phyloP scores from a whole-genome alignment of 1,140 invertebrate genomes.

The Drosophila auraria region DNA sequence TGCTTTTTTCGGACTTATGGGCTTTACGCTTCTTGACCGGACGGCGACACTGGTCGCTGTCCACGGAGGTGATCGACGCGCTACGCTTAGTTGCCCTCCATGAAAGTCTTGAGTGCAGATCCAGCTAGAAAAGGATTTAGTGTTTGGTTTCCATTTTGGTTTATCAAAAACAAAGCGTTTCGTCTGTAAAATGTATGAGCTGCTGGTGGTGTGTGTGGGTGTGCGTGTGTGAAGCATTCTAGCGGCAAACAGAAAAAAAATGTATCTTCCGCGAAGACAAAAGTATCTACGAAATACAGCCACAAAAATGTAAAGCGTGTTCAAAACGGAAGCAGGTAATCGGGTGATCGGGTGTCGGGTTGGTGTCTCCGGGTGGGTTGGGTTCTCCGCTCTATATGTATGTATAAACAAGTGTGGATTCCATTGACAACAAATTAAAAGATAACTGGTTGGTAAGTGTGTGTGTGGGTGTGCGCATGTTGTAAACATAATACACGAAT shows the following conservation, averaged over 20 bases:
- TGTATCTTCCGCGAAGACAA: slow-evolving; percentile 21
- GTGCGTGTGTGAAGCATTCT: slow-evolving; percentile 52
- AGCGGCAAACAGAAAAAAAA: slow-evolving; percentile 27
- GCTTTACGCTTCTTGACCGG: slow-evolving; percentile 60
- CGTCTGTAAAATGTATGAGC: slow-evolving; percentile 18
- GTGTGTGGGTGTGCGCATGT: slow-evolving; percentile 40
- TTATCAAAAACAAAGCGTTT: slow-evolving; percentile 20
- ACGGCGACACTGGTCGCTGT: slow-evolving; percentile 55
- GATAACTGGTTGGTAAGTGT: slow-evolving; percentile 21
- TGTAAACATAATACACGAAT: slow-evolving; percentile 81
- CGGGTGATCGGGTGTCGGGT: not conserved
- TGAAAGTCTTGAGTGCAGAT: slow-evolving; percentile 67
- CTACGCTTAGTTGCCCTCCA: slow-evolving; percentile 79
- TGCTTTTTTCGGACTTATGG: slow-evolving; percentile 57
- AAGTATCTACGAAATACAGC: slow-evolving; percentile 52
- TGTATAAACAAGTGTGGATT: slow-evolving; percentile 18
- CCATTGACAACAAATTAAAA: slow-evolving; percentile 58
- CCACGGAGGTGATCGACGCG: slow-evolving; percentile 51
- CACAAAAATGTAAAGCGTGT: slow-evolving; percentile 51
- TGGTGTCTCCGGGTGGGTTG: slow-evolving; percentile 3
- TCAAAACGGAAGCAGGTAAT: slow-evolving; percentile 42
- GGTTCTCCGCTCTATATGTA: slow-evolving; percentile 16
- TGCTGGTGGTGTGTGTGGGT: not conserved
- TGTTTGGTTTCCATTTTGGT: slow-evolving; percentile 37
- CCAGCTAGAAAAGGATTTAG: slow-evolving; percentile 82